A percentile compares a stretch with the other conserved stretches of the same genome.
phyloP scores from a whole-genome alignment of 2,888 invertebrate genomes.

The Perizoma flavofasciatum region DNA sequence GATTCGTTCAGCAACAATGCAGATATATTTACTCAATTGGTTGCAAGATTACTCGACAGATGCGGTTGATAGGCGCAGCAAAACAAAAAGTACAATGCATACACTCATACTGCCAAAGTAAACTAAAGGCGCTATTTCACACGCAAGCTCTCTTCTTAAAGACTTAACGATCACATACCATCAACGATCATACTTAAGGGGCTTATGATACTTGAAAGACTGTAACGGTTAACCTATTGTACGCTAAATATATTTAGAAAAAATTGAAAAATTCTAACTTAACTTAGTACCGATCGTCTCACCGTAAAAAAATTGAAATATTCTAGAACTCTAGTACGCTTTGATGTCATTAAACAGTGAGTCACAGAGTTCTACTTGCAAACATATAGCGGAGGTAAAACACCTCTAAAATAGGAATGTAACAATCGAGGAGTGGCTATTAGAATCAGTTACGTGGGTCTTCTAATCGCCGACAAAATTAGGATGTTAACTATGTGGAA shows the following conservation, averaged over 20 bases:
- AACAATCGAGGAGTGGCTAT: slow-evolving; percentile 29
- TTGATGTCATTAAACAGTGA: slow-evolving; percentile 54
- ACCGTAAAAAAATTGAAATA: slow-evolving; percentile 55
- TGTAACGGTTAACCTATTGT: slow-evolving; percentile 69
- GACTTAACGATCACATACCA: slow-evolving; percentile 43
- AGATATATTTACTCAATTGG: slow-evolving; percentile 45
- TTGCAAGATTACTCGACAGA: slow-evolving; percentile 47
- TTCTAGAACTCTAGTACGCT: slow-evolving; percentile 49
- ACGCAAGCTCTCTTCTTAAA: slow-evolving; percentile 44
- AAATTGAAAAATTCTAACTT: slow-evolving; percentile 66
- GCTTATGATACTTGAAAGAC: slow-evolving; percentile 58
- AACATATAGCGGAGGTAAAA: slow-evolving; percentile 22
- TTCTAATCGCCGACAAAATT: slow-evolving; percentile 20
- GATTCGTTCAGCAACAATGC: slow-evolving; percentile 48
- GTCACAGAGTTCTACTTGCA: slow-evolving; percentile 34
- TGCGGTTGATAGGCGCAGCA: slow-evolving; percentile 37
- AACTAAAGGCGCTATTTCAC: slow-evolving; percentile 47
- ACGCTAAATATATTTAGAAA: slow-evolving; percentile 69
- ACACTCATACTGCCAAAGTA: slow-evolving; percentile 39
- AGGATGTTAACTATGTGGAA: slow-evolving; percentile 14
- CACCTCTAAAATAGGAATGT: slow-evolving; percentile 37
- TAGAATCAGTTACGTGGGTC: slow-evolving; percentile 26
- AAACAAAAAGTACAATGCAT: slow-evolving; percentile 19
- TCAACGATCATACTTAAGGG: slow-evolving; percentile 51
- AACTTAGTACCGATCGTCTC: slow-evolving; percentile 65